Evolutionary conservation across 2,797 vertebrate genomes (phyloP), one percentile per base, ranked within the genome.

Genomic region (Parotocinclus haroldoi): DNA sequence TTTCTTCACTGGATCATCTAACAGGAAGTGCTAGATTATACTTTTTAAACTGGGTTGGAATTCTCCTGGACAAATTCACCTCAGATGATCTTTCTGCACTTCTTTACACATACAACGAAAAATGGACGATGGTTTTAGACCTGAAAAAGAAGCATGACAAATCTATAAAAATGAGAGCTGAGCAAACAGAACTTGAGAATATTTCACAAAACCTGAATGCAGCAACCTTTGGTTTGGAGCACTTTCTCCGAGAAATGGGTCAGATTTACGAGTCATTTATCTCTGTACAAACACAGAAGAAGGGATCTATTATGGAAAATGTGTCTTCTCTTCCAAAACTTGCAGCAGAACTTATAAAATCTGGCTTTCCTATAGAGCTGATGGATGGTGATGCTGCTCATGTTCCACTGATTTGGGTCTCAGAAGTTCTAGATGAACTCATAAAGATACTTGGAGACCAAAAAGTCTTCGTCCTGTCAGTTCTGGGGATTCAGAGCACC

Each of bases 301-400:
- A 50, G n/a, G 19, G 7, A 44, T 10, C 37, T 60, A 16, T 13
- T 1, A 13, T 19, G 18, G 0, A 14, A 40, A 38, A 17, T 45
- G 75, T 81, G 59, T 71, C 69, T 36, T 78, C 65, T 18, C 76
- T 90, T 3, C 87, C 88, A 0, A 66, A 79, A 18, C 77, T 91
- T 39, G 83, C 84, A 16, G 89, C 85, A n/a, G 79, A 89, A 1
- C 69, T 92, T 50, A 85, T 92, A 88, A 68, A 85, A 54, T 81
- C 59, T 2, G 90, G 91, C 0, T 76, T 83, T 9, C 87, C 89
- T 27, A 27, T 89, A 7, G 90, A 92, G 74, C 76, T 93, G 72
- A 88, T 91, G 85, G 88, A 91, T 59, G 90, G 90, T 0, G 90
- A 92, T 58, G 82, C 86, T 39, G 87, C 82, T 13, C 89, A 91